Evolutionary conservation across 2,888 invertebrate species (phyloP).

Genomic region (Helleia helle): DNA sequence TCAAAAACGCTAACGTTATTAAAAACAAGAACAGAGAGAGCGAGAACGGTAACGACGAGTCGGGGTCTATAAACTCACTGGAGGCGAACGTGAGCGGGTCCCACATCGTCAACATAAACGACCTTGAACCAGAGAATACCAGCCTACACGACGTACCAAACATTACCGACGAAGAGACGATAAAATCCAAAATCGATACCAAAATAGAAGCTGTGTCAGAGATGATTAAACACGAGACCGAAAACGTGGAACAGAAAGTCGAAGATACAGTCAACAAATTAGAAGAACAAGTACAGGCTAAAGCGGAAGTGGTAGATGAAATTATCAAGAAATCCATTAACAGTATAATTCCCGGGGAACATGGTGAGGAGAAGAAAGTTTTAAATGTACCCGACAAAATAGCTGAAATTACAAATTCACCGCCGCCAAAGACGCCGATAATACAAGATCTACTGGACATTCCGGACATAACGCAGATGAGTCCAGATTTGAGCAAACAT

Average conservation of each 20-base stretch:
- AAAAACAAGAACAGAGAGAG: slow-evolving; percentile 37
- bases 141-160: slow-evolving; percentile 46
- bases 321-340: slow-evolving; percentile 46
- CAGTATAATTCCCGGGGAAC: slow-evolving; percentile 35
- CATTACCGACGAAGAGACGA: slow-evolving; percentile 36
- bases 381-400: slow-evolving; percentile 47
- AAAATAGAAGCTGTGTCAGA: slow-evolving; percentile 18
- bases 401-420: slow-evolving; percentile 47
- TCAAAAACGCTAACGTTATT: slow-evolving; percentile 44
- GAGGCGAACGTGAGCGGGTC: slow-evolving; percentile 70
- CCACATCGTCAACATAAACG: slow-evolving; percentile 68
- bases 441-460: slow-evolving; percentile 53
- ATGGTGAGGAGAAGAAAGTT: slow-evolving; percentile 42
- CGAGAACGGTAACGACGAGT: slow-evolving; percentile 50
- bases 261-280: slow-evolving; percentile 29
- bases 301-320: slow-evolving; percentile 48
- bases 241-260: slow-evolving; percentile 28
- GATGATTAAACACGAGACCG: slow-evolving; percentile 15
- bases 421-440: slow-evolving; percentile 60
- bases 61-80: slow-evolving; percentile 61
- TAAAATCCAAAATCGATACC: slow-evolving; percentile 26
- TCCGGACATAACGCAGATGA: slow-evolving; percentile 54
- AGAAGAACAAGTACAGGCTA: slow-evolving; percentile 35
- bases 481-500: slow-evolving; percentile 53
- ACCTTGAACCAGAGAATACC: slow-evolving; percentile 53